Percentiles rank a stretch among this genome's conserved stretches.
Conservation (phyloP, 2,888 invertebrate species). For the Portevinia maculata region DNA sequence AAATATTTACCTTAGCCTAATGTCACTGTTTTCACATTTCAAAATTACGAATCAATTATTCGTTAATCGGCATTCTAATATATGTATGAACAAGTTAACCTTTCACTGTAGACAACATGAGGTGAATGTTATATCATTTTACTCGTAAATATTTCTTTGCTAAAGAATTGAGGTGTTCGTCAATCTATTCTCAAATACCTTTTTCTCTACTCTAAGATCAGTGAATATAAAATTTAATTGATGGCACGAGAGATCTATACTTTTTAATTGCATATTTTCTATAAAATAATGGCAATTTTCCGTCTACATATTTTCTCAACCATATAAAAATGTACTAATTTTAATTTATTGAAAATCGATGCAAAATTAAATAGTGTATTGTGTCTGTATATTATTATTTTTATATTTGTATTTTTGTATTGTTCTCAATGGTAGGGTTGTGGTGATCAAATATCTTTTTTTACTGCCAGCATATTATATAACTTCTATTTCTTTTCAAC, state of each 20-base stretch:
- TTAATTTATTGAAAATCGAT: constrained; percentile 1
- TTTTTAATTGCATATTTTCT: background rate
- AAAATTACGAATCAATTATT: no score
- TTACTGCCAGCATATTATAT: constrained; percentile 6
- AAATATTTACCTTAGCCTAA: no score
- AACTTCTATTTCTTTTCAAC: constrained; percentile 26
- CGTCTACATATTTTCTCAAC: background rate
- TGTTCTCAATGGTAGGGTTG: constrained; percentile 20
- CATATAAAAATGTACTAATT: constrained; percentile 5
- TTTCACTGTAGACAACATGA: background rate
- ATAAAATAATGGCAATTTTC: background rate
- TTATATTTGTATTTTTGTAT: constrained; percentile 2
- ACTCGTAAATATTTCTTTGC: background rate
- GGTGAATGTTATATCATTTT: background rate
- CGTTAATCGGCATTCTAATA: background rate
- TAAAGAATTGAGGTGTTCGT: background rate
- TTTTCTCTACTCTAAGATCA: background rate
- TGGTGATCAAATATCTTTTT: constrained; percentile 11
- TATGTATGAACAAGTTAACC: background rate
- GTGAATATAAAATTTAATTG: background rate
- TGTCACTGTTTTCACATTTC: no score
- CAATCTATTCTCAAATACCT: background rate
- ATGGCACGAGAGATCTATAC: background rate
- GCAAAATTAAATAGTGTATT: constrained; percentile 15
- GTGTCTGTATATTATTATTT: no score